Evolutionary conservation across 2,113 vertebrate species (phyloP).

Genomic region (Oncorhynchus gorbuscha): DNA sequence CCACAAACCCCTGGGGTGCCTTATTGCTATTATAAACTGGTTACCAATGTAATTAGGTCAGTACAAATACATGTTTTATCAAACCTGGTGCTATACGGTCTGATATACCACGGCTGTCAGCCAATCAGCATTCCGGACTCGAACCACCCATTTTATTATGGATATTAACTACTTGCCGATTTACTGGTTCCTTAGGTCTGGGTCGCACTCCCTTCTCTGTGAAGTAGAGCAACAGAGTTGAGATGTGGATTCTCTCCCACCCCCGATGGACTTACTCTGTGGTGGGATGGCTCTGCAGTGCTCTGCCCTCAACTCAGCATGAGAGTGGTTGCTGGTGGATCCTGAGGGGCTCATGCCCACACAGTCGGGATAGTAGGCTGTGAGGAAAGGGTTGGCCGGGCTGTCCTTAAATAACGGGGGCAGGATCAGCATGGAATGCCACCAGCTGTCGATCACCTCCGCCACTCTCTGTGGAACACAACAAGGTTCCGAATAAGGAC

Average conservation of each 20-base stretch:
- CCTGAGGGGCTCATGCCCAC: conserved; percentile 98
- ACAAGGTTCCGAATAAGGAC: not conserved
- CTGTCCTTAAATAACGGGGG: conserved; percentile 96
- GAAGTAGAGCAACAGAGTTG: not conserved
- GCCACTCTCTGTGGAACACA: conserved; percentile 83
- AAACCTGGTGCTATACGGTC: too few species aligned
- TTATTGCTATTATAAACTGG: too few species aligned
- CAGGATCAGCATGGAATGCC: conserved; percentile 97
- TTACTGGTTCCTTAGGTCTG: too few species aligned
- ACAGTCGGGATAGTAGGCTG: conserved; percentile 97
- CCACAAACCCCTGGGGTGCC: too few species aligned
- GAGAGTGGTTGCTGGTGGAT: conserved; percentile 74
- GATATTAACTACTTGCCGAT: too few species aligned
- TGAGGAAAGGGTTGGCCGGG: conserved; percentile 88
- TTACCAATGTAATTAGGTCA: too few species aligned
- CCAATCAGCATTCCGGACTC: too few species aligned
- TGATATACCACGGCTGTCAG: too few species aligned
- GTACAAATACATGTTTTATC: too few species aligned
- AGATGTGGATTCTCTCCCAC: not conserved
- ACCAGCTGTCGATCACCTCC: conserved; percentile 91
- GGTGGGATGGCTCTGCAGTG: conserved; percentile 74
- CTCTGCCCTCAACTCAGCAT: conserved; percentile 78
- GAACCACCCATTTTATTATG: too few species aligned
- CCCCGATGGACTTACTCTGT: conserved; percentile 63
- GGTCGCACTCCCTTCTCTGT: too few species aligned